These are phyloP conservation scores for Coregonus sp. DNA, from an alignment of 2,797 vertebrate species.

Conservation along the genomic window DNA sequence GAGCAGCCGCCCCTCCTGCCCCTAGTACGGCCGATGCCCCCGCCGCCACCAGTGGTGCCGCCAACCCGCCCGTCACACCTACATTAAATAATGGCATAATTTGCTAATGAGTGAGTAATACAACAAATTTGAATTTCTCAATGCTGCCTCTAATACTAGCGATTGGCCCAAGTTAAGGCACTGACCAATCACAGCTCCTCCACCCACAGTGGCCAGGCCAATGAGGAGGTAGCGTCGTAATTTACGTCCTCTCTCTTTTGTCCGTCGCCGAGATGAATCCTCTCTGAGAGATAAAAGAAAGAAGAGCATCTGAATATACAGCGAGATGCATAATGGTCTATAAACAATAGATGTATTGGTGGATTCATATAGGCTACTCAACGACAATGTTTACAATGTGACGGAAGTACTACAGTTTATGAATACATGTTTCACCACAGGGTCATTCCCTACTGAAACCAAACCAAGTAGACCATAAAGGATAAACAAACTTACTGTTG, in stretches of 20 bases:
- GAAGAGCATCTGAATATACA: slow-evolving; percentile 10
- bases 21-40: slow-evolving; percentile 90
- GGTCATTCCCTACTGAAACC: neutral
- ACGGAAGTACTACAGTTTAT: too few relatives aligned
- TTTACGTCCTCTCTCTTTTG: slow-evolving; percentile 83
- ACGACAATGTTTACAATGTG: neutral
- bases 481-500: slow-evolving; percentile 45
- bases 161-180: slow-evolving; percentile 9
- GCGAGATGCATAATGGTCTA: neutral
- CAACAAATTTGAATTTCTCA: neutral
- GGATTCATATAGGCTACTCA: neutral
- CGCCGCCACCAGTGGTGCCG: slow-evolving; percentile 89
- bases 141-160: too few relatives aligned
- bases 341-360: neutral
- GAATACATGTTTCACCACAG: neutral
- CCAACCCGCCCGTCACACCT: slow-evolving; percentile 92
- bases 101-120: neutral
- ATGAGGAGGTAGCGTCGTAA: slow-evolving; percentile 91
- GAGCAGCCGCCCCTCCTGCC: slow-evolving; percentile 88
- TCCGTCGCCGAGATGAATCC: slow-evolving; percentile 81
- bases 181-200: slow-evolving; percentile 92
- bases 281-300: slow-evolving; percentile 70
- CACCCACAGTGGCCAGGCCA: slow-evolving; percentile 90
- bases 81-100: neutral
- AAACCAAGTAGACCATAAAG: neutral